Base-by-base conservation (phyloP, 2,797 vertebrate genomes). In the Galago senegalensis region DNA sequence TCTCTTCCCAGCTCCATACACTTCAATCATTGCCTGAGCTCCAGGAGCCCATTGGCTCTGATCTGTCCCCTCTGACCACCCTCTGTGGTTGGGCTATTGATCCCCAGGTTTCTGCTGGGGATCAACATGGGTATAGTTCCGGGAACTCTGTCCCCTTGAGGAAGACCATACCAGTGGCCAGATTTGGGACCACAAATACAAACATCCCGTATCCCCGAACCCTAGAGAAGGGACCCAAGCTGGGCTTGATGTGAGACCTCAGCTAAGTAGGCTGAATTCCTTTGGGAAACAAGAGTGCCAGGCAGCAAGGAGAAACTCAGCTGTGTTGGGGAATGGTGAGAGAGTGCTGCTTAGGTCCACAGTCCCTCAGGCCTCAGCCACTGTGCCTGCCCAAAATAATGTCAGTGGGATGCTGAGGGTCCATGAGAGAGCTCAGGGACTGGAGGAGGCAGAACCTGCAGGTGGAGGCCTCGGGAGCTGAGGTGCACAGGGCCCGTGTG, bases 301-400 rank as follows among this genome's bases (percentile, higher is more conserved):
- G 60, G 34, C 23, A 81, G n/a, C 72, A 83, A 81, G 85, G 46
- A 87, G 92, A 86, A 40, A 58, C 31, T 37, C 63, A 40, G 70
- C 29, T 7, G 1, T 72, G 16, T 9, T 61, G 79, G 34, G 40
- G 25, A 58, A n/a, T 3, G 53, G 43, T 0, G 7, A 63, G 61
- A 91, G 67, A 37, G 8, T 23, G 2, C 23, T 0, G 11, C 40
- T 60, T 43, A 29, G 89, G 46, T 34, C 46, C 72, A 31, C 4
- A 34, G 43, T 9, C 34, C 63, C 89, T 46, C 5, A 10, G 56
- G 29, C 40, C 21, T 77, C 18, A 49, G 61, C 81, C 61, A 37
- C 18, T 13, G 27, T 58, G 29, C 12, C 5, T 56, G 88, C 90
- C 31, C 46, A 18, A 14, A 70, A n/a, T 34, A 23, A 77, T 29